These are phyloP conservation scores for Sicus ferrugineus DNA, from an alignment of 2,888 invertebrate genomes.

Conservation along the genomic window DNA sequence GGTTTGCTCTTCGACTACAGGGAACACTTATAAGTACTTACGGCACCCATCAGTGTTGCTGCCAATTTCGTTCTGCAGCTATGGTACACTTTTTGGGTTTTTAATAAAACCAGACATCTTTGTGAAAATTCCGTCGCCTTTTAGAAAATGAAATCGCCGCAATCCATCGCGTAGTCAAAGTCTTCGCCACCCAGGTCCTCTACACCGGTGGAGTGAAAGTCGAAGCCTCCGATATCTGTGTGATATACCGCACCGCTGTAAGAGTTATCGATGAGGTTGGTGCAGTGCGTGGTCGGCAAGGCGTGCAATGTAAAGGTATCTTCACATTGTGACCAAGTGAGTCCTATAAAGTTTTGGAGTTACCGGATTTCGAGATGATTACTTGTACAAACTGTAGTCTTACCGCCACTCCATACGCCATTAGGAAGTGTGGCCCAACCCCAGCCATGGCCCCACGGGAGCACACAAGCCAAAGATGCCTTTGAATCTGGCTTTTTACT, in stretches of 20 bases:
- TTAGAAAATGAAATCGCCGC: constrained; percentile 77
- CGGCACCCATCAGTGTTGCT: too few relatives aligned
- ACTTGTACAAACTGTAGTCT: constrained; percentile 49
- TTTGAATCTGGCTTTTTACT: constrained; percentile 64
- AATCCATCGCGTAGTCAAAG: constrained; percentile 76
- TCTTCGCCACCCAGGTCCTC: constrained; percentile 68
- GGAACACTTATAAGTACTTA: too few relatives aligned
- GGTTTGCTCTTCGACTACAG: too few relatives aligned
- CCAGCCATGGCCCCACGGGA: constrained; percentile 78
- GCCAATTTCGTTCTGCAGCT: too few relatives aligned
- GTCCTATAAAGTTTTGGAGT: constrained; percentile 57
- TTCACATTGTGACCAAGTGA: constrained; percentile 74
- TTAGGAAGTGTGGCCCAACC: constrained; percentile 76
- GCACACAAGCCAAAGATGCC: constrained; percentile 61
- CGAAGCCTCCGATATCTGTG: constrained; percentile 71
- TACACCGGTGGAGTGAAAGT: constrained; percentile 64
- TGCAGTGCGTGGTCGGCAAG: constrained; percentile 72
- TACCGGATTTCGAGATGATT: too few relatives aligned
- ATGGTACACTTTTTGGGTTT: too few relatives aligned
- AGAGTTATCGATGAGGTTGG: constrained; percentile 69
- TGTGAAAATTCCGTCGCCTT: too few relatives aligned
- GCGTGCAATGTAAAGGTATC: constrained; percentile 74
- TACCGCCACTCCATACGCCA: constrained; percentile 73
- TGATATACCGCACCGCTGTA: constrained; percentile 71
- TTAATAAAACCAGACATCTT: too few relatives aligned